Evolutionary conservation across 2,113 vertebrate species (phyloP).

Genomic region (Parus major): DNA sequence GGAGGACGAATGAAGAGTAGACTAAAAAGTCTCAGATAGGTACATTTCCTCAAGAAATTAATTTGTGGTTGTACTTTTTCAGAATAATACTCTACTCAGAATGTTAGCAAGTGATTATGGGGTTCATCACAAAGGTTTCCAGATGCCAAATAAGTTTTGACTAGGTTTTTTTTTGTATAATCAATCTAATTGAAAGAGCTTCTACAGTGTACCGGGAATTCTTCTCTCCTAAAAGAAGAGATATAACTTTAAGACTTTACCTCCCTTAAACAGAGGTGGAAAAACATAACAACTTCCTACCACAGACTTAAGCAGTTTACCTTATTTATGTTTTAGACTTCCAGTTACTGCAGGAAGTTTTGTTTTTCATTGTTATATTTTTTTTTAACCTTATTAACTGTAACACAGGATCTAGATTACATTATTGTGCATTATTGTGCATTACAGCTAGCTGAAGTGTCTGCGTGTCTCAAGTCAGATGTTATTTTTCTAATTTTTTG

Average conservation of each 20-base stretch:
- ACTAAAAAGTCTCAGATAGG: neutral
- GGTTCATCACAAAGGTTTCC: neutral
- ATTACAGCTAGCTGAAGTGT: neutral
- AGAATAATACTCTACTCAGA: neutral
- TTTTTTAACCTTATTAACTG: neutral
- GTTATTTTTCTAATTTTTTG: neutral
- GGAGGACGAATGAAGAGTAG: neutral
- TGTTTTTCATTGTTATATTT: neutral
- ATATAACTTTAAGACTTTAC: neutral
- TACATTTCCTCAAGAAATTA: neutral
- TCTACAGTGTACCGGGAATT: neutral
- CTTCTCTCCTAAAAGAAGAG: neutral
- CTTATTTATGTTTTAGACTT: neutral
- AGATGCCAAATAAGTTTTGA: neutral
- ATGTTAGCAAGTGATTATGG: neutral
- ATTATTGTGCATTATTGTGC: neutral
- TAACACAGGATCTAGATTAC: neutral
- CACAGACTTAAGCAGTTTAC: neutral
- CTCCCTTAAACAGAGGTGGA: neutral
- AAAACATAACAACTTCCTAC: neutral
- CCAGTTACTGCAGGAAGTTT: neutral
- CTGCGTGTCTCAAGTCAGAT: neutral
- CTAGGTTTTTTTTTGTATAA: neutral
- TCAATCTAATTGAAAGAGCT: neutral
- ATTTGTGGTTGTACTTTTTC: neutral